phyloP scores from a whole-genome alignment of 1,140 invertebrate genomes.

The Drosophila simulans region DNA sequence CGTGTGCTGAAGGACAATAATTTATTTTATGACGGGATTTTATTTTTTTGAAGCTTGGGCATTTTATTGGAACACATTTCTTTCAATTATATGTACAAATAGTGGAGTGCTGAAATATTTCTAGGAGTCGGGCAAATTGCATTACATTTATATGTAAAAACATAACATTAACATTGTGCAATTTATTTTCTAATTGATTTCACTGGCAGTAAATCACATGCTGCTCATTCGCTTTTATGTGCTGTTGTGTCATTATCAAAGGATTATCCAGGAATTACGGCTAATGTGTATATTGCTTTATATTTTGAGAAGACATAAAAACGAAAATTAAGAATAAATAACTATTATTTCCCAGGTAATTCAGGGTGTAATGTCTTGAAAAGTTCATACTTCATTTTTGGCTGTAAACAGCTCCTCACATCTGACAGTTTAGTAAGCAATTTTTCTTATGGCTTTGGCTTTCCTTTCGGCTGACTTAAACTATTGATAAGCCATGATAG shows the following conservation, averaged over 20 bases:
- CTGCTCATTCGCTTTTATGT: background rate
- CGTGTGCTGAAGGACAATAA: too few species aligned
- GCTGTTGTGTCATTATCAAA: background rate
- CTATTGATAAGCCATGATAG: conserved; percentile 59
- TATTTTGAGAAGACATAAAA: background rate
- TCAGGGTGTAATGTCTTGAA: conserved; percentile 16
- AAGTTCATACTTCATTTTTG: conserved; percentile 12
- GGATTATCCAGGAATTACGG: background rate
- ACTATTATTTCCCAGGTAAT: background rate
- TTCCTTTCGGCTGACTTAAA: conserved; percentile 37
- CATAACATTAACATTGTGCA: background rate
- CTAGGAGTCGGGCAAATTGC: background rate
- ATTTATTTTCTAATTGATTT: background rate
- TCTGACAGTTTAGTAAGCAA: conserved; percentile 41
- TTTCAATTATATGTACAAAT: too few species aligned
- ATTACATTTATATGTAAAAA: background rate
- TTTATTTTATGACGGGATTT: too few species aligned
- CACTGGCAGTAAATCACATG: background rate
- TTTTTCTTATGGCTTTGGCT: conserved; percentile 47
- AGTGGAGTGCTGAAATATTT: background rate
- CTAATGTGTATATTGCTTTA: background rate
- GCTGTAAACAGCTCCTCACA: conserved; percentile 29
- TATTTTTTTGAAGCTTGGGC: too few species aligned
- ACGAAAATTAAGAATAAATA: background rate
- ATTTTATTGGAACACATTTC: too few species aligned